These are phyloP conservation scores for Pseudomugil tenellus DNA, from an alignment of 2,797 vertebrate genomes.

Conservation along the genomic window DNA sequence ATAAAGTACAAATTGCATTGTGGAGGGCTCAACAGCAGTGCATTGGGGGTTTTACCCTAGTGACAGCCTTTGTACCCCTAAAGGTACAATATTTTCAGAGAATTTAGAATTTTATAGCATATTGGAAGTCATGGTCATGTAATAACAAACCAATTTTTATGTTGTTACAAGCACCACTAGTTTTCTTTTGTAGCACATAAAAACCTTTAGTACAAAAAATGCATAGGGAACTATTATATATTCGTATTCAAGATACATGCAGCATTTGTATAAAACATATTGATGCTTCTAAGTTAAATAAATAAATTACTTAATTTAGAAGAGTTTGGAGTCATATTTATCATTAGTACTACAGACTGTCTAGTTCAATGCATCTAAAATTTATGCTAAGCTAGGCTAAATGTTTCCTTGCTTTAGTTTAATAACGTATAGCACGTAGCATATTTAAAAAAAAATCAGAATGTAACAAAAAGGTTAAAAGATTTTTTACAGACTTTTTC, in stretches of 20 bases:
- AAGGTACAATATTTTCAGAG: background rate
- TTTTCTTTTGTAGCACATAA: no score
- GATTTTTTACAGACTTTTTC: background rate
- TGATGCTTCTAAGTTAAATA: background rate
- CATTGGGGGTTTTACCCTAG: no score
- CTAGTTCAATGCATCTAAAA: background rate
- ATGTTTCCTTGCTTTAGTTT: background rate
- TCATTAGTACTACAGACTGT: background rate
- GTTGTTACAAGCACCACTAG: no score
- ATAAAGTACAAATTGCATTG: background rate
- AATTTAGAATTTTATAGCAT: background rate
- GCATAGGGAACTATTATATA: background rate
- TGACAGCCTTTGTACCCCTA: no score
- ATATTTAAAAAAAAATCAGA: background rate
- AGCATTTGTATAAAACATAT: background rate
- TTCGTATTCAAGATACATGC: background rate
- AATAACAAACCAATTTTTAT: background rate
- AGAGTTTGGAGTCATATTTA: background rate
- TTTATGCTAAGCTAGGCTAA: conserved; percentile 7
- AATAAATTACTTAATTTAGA: background rate
- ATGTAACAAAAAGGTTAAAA: background rate
- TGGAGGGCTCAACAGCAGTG: background rate
- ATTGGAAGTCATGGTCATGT: background rate
- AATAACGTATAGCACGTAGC: background rate
- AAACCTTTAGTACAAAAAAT: background rate